These are phyloP conservation scores for Drosophila grimshawi DNA, from an alignment of 1,140 invertebrate genomes.

Conservation along the genomic window DNA sequence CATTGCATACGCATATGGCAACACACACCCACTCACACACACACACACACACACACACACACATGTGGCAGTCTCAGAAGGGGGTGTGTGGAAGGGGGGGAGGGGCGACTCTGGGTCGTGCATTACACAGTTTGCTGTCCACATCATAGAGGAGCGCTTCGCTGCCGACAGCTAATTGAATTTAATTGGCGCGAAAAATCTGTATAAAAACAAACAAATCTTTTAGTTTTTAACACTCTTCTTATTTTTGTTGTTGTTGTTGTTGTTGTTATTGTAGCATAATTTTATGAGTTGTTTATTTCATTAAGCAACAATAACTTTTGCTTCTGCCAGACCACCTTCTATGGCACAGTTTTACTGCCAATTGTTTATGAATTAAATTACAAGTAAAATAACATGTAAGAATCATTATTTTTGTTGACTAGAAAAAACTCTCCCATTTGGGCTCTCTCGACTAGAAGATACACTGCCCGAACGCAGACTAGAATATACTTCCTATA, in stretches of 20 bases:
- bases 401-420: background rate
- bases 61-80: conserved; percentile 3
- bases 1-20: conserved; percentile 23
- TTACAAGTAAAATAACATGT: background rate
- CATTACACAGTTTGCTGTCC: conserved; percentile 30
- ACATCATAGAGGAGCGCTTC: conserved; percentile 31
- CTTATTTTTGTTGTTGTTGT: conserved; percentile 19
- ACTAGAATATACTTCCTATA: background rate
- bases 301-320: conserved; percentile 76
- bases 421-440: too few species aligned
- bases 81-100: conserved; percentile 1
- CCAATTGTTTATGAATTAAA: conserved; percentile 68
- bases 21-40: conserved; percentile 38
- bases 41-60: conserved; percentile 22
- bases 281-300: conserved; percentile 77
- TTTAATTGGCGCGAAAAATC: conserved; percentile 79
- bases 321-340: conserved; percentile 34
- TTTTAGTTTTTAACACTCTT: conserved; percentile 46
- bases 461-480: background rate
- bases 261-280: conserved; percentile 56
- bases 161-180: conserved; percentile 77
- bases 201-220: conserved; percentile 68
- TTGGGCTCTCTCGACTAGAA: too few species aligned
- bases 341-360: conserved; percentile 63
- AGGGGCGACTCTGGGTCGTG: conserved; percentile 13